Evolutionary conservation across 1,140 invertebrate genomes (phyloP), one percentile per base, ranked within the genome.

Genomic region (Drosophila tani): DNA sequence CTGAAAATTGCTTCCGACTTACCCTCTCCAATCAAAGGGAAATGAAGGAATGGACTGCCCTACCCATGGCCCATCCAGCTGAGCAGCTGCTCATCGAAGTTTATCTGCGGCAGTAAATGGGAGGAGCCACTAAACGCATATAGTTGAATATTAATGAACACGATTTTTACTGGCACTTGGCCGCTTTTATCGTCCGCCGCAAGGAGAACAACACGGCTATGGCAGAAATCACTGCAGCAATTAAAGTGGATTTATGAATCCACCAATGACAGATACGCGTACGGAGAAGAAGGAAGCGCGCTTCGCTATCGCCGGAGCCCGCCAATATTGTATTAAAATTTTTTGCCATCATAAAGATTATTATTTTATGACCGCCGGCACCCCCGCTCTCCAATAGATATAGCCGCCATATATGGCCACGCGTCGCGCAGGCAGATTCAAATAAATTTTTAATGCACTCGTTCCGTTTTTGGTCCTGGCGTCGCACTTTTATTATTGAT

Each of bases 371-470:
- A 65, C 73, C 53, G 32, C 35, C 35, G 29, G 57, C 70, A 41
- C 41, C 51, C 51, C 29, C 35, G 24, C 43, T 17, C 17, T 40
- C 51, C 51, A 21, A 35, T 47, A 40, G 35, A 29, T 55, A 50
- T 51, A 21, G 27, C 40, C 27, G 32, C 2, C 51, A 38, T 46
- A 56, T 68, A 76, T 66, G 67, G 79, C 60, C 84, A 84, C 84
- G 84, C 84, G 84, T 84, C 84, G 76, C 84, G 76, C 84, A 84
- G 84, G 84, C 84, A 81, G 82, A 88, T 87, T 84, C 81, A 79
- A 90, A 88, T 88, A 88, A 88, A 88, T 88, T 88, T 88, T 90
- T 88, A 88, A 88, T 88, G 85, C 85, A 90, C 81, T 87, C 80
- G 69, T 76, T 81, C 40, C 67, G 24, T 59, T 45, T 75, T 64